phyloP scores from a whole-genome alignment of 2,888 invertebrate species.

The Psylliodes chrysocephalus region DNA sequence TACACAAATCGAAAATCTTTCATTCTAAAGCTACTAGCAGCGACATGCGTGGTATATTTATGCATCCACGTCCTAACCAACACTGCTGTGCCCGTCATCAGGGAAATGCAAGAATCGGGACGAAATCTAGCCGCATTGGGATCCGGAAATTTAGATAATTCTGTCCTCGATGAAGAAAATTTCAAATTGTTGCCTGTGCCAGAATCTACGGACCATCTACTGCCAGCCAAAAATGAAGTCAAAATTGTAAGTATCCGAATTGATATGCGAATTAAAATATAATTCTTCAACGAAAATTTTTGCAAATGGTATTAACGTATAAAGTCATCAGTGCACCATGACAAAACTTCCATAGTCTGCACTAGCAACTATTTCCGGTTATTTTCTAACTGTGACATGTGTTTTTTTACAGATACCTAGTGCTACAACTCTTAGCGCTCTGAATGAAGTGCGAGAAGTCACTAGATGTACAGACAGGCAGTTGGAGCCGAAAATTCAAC shows the following conservation, averaged over 20 bases:
- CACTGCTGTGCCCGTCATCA: conserved; percentile 54
- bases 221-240: conserved; percentile 1
- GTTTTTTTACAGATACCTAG: conserved; percentile 28
- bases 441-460: conserved; percentile 55
- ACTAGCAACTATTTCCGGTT: no score
- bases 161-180: conserved; percentile 41
- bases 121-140: conserved; percentile 63
- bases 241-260: conserved; percentile 23
- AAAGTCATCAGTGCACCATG: no score
- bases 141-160: conserved; percentile 43
- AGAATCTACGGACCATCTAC: conserved; percentile 32
- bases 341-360: no score
- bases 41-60: conserved; percentile 54
- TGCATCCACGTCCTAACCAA: conserved; percentile 57
- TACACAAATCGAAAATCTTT: conserved; percentile 58
- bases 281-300: no score
- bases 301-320: no score
- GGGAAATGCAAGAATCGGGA: conserved; percentile 64
- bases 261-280: background rate
- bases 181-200: conserved; percentile 18
- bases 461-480: conserved; percentile 61
- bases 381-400: no score
- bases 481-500: conserved; percentile 60
- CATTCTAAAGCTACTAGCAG: conserved; percentile 56
- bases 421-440: conserved; percentile 41